Base-by-base conservation (phyloP, 2,888 invertebrate genomes). In the Aelia acuminata region DNA sequence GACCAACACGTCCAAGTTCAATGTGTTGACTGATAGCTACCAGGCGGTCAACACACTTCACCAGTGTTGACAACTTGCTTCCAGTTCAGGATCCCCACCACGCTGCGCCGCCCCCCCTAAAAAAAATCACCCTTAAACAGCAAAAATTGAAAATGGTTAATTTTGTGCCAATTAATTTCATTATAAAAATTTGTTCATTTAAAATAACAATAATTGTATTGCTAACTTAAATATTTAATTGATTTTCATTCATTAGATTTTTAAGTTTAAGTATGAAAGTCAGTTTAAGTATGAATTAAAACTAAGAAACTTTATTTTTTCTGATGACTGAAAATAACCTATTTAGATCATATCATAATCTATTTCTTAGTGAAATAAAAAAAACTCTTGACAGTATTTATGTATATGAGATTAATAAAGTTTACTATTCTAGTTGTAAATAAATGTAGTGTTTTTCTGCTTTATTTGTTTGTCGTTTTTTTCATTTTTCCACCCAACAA, bases 1-100 rank as follows among this genome's bases (percentile, higher is more conserved):
- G n/a, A 80, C 80, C 43, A 43, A 22, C 39, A 13, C 80, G 63
- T 35, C 22, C 80, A 47, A 80, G 43, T 39, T 80, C 80, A 22
- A 80, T 39, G 80, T 80, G 80, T 47, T 80, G 80, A 80, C 80
- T 80, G 80, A 80, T 80, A 43, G 80, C 80, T 43, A 80, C 80
- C 80, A n/a, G 80, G 80, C 80, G 80, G 80, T 80, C 80, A 80
- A 80, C 80, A 80, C 80, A 80, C 80, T 80, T 80, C 80, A 80
- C 39, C 80, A 80, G 43, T 80, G 80, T 80, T 80, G 80, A 80
- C 43, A 80, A 22, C 80, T 43, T 80, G 80, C 80, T n/a, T 80
- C 80, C 80, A 80, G 80, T 80, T 43, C 80, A n/a, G 13, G 13
- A 80, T 80, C 80, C 80, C 80, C 80, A 80, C 80, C 43, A 80